Percentiles rank a stretch among this genome's conserved stretches.
These are phyloP conservation scores for Coelinius sp. DNA, from an alignment of 2,888 invertebrate genomes.

Conservation along the genomic window DNA sequence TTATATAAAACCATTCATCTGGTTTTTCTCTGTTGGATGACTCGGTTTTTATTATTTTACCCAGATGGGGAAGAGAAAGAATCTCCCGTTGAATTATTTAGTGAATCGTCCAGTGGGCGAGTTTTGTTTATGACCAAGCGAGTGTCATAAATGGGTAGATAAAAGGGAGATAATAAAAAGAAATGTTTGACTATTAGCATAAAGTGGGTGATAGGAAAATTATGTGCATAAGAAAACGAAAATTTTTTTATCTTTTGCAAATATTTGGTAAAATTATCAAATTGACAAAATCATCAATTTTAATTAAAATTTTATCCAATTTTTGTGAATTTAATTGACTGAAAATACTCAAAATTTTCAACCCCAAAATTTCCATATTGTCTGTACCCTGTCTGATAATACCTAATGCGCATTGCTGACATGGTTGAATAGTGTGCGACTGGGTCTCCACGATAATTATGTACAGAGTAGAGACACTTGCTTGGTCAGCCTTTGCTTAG, in stretches of 20 bases:
- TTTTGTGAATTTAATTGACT: not conserved
- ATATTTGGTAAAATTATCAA: too few relatives aligned
- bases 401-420: conserved; percentile 69
- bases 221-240: conserved; percentile 1
- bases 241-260: not conserved
- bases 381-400: conserved; percentile 57
- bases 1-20: conserved; percentile 18
- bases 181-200: conserved; percentile 12
- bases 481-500: conserved; percentile 70
- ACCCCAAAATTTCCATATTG: not conserved
- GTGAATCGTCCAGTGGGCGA: conserved; percentile 17
- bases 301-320: not conserved
- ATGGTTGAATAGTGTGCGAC: conserved; percentile 50
- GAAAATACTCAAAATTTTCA: not conserved
- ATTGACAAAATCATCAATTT: too few relatives aligned
- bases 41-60: conserved; percentile 28
- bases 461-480: conserved; percentile 53
- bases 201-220: conserved; percentile 17
- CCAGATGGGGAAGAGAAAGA: not conserved
- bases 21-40: not conserved
- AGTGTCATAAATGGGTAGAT: conserved; percentile 24
- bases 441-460: conserved; percentile 56
- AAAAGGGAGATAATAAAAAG: conserved; percentile 12
- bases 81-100: conserved; percentile 37
- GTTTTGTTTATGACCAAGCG: conserved; percentile 21